Conservation (phyloP, 2,113 vertebrate genomes). For the Marcusenius ussheri region DNA sequence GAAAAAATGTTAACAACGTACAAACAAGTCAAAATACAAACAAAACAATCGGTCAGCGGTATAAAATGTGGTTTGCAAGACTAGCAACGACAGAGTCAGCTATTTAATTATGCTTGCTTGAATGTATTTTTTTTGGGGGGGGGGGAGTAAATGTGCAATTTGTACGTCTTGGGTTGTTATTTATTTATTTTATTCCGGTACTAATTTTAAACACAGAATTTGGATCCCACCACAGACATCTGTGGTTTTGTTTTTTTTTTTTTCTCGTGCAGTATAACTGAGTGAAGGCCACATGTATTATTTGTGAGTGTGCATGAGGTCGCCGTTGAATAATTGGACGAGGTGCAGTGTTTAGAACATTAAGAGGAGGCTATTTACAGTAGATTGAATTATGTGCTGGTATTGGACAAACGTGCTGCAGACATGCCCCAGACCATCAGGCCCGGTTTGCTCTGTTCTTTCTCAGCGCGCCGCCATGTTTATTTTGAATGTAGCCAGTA, state of each 20-base stretch:
- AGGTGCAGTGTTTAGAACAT: constrained; percentile 8
- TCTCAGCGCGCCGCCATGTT: background rate
- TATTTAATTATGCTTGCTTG: constrained; percentile 18
- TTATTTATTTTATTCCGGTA: background rate
- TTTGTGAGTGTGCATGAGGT: background rate
- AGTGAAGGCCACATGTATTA: background rate
- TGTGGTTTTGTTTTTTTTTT: background rate
- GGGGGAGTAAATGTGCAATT: background rate
- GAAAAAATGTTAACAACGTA: constrained; percentile 63
- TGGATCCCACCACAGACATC: background rate
- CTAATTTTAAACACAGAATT: background rate
- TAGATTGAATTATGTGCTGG: constrained; percentile 12
- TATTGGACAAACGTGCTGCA: background rate
- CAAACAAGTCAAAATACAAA: constrained; percentile 61
- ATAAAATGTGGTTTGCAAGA: constrained; percentile 38
- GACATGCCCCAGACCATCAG: background rate
- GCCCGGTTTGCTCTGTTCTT: background rate
- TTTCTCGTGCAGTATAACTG: background rate
- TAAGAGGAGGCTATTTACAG: constrained; percentile 6
- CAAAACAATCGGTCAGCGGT: constrained; percentile 55
- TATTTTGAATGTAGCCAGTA: constrained; percentile 11
- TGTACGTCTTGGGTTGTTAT: background rate
- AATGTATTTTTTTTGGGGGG: background rate
- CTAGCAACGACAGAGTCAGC: constrained; percentile 35
- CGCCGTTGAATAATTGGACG: background rate